A percentile compares a stretch with the other conserved stretches of the same genome.
Conservation (phyloP, 2,888 invertebrate species). For the Rapana venosa region DNA sequence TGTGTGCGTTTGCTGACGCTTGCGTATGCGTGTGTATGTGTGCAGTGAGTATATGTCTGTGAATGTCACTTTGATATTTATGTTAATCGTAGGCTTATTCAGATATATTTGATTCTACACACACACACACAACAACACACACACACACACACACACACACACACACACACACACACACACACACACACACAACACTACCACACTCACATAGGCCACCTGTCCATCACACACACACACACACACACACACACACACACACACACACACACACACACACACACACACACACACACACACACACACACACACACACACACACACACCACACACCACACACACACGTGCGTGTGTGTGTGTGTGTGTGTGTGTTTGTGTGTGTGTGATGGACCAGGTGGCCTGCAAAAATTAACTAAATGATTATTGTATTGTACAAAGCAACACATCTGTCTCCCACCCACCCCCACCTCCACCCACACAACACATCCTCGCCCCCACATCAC, state of each 20-base stretch:
- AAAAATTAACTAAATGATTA: too few relatives aligned
- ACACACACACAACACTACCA: too few relatives aligned
- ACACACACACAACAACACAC: not conserved
- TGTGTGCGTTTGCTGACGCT: not conserved
- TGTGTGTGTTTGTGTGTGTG: too few relatives aligned
- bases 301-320: not conserved
- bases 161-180: not conserved
- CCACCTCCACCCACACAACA: too few relatives aligned
- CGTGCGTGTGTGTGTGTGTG: too few relatives aligned
- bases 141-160: not conserved
- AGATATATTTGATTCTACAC: too few relatives aligned
- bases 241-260: not conserved
- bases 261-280: not conserved
- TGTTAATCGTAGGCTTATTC: too few relatives aligned
- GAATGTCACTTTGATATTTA: not conserved
- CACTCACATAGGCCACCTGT: too few relatives aligned
- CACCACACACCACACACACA: not conserved
- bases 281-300: not conserved
- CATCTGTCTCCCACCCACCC: too few relatives aligned
- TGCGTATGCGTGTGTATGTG: not conserved
- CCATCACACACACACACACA: not conserved
- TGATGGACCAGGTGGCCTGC: too few relatives aligned
- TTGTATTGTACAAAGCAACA: too few relatives aligned
- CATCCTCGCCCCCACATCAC: too few relatives aligned
- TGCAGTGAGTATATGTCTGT: slow-evolving; percentile 1